Evolutionary conservation across 92 coral and sea anemone species (phyloP).

Genomic region (Porites evermanni): DNA sequence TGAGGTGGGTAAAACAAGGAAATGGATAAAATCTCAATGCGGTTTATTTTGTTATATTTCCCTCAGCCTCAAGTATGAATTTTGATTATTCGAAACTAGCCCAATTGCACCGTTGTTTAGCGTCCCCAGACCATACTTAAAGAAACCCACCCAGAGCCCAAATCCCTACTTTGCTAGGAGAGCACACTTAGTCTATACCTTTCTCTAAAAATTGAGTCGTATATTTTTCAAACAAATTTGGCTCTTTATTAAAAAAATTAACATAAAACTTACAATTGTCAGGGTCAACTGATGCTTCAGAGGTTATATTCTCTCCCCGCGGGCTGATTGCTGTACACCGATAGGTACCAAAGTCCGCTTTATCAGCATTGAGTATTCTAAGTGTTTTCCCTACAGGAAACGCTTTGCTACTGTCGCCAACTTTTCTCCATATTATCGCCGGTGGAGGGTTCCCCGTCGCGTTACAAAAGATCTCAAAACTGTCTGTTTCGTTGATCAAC

Average conservation of each 20-base stretch:
- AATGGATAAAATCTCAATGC: no score
- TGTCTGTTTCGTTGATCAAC: slow-evolving; percentile 70
- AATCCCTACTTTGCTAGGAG: no score
- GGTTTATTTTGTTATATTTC: no score
- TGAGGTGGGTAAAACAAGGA: no score
- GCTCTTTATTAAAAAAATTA: background rate
- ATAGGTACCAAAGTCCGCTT: slow-evolving; percentile 67
- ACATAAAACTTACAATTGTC: slow-evolving; percentile 57
- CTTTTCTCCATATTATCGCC: slow-evolving; percentile 62
- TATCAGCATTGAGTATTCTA: slow-evolving; percentile 21
- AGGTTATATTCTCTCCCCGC: slow-evolving; percentile 48
- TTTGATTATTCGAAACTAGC: no score
- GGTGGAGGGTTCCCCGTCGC: slow-evolving; percentile 84
- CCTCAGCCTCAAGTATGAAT: no score
- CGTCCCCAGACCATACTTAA: no score
- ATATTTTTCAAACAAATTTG: no score
- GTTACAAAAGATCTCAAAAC: slow-evolving; percentile 74
- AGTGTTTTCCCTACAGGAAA: slow-evolving; percentile 45
- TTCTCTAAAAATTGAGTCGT: no score
- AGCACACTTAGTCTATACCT: no score
- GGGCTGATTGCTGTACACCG: slow-evolving; percentile 73
- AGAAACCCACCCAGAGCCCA: no score
- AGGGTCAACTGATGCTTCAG: slow-evolving; percentile 55
- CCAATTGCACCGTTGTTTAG: no score
- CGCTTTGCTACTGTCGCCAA: slow-evolving; percentile 29